Base-by-base conservation (phyloP, 2,888 invertebrate genomes). In the Hemistola chrysoprasaria region DNA sequence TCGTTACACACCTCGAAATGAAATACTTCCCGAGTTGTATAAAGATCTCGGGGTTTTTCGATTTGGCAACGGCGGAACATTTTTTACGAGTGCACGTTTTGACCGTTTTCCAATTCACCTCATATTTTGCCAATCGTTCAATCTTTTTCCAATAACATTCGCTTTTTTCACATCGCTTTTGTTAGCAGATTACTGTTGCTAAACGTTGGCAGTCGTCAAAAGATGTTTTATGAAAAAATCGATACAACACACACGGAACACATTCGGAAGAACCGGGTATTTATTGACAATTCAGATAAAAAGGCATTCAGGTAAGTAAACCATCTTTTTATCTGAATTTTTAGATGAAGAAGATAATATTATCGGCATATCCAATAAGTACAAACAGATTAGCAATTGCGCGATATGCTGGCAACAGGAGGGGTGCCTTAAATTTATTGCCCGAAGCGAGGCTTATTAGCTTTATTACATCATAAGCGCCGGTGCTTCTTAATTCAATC, bases 391-490 rank as follows among this genome's bases (percentile, higher is more conserved):
- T 74, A 74, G 62, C 56, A 59, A 68, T 65, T 69, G 73, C 66
- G 66, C 62, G 81, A 76, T 78, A 76, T 79, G 82, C 68, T 63
- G 45, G 56, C 58, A 76, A 71, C 71, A 71, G 65, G 62, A 72
- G 73, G 78, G 77, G 73, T 49, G 60, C 51, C 62, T 53, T 54
- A 59, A 74, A 78, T 75, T 74, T 76, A 78, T 71, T 66, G 69
- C 63, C 44, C 55, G 62, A 74, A 73, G 76, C 66, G 58, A 60
- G 29, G 40, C 45, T 50, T 50, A 55, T 55, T 62, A 63, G 59
- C 69, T 71, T 78, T 78, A 78, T 78, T 78, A 68, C 73, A 71
- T 71, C 71, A 78, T 69, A 64, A 75, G 71, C 71, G 61, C 62
- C 66, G 62, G 62, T 73, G 73, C 65, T 65, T 71, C 58, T 61